Percentiles rank a stretch among this genome's conserved stretches.
phyloP scores from a whole-genome alignment of 2,888 invertebrate genomes.

The Xestobium rufovillosum region DNA sequence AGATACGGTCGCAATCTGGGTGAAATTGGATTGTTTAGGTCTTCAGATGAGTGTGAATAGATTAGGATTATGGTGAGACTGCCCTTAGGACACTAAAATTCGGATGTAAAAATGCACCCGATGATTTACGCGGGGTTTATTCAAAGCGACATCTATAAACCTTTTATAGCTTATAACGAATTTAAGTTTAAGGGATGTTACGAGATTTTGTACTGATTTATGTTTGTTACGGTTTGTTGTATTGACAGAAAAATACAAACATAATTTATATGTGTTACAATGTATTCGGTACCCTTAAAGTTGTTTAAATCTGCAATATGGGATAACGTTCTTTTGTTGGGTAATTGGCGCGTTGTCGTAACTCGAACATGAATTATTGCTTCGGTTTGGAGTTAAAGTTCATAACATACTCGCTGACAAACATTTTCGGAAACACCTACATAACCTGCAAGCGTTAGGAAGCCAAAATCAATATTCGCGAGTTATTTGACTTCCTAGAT shows the following conservation, averaged over 20 bases:
- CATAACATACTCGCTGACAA: no score
- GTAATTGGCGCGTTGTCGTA: no score
- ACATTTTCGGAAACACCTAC: no score
- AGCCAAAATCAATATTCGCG: no score
- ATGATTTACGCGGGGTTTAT: conserved; percentile 31
- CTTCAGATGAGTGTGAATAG: conserved; percentile 32
- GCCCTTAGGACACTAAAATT: conserved; percentile 37
- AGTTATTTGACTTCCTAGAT: no score
- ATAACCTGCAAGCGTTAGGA: no score
- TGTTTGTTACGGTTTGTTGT: conserved; percentile 14
- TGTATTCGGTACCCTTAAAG: no score
- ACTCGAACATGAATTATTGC: no score
- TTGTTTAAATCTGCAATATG: no score
- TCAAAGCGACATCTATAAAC: conserved; percentile 33
- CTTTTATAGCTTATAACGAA: conserved; percentile 38
- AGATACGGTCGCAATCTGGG: conserved; percentile 28
- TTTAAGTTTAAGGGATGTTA: conserved; percentile 32
- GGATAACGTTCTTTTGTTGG: no score
- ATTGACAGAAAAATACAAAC: conserved; percentile 10
- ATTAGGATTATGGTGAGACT: conserved; percentile 33
- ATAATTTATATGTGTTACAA: no score
- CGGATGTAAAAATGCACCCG: conserved; percentile 31
- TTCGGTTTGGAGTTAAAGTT: no score
- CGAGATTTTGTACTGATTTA: conserved; percentile 21
- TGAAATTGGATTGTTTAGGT: conserved; percentile 35